Conservation (phyloP, 2,797 vertebrate species). For the Anguilla pacifica region DNA sequence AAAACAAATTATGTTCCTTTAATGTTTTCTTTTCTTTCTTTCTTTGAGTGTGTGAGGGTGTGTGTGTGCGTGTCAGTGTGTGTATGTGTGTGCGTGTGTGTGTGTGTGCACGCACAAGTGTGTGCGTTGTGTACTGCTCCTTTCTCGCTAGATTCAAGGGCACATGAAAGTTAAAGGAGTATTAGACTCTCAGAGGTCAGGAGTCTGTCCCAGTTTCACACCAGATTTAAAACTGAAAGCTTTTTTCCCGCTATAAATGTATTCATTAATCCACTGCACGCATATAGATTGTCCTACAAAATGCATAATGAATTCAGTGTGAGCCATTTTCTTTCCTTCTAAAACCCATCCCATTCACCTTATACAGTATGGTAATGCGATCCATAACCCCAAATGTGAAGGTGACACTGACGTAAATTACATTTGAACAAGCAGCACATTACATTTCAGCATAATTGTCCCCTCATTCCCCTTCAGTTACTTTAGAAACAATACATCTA, state of each 20-base stretch:
- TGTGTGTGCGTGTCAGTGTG: not conserved
- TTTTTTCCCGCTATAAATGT: not conserved
- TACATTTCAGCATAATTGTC: not conserved
- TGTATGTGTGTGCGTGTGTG: not conserved
- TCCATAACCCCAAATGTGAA: not conserved
- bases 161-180: not conserved
- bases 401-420: not conserved
- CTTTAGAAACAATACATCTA: not conserved
- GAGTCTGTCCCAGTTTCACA: not conserved
- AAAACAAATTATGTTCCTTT: constrained; percentile 13
- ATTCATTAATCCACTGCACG: not conserved
- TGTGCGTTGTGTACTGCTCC: not conserved
- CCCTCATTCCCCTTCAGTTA: not conserved
- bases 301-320: not conserved
- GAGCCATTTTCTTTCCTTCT: not conserved
- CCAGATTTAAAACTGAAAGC: not conserved
- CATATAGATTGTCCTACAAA: not conserved
- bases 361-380: not conserved
- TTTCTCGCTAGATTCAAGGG: not conserved
- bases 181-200: not conserved
- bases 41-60: not conserved
- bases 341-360: not conserved
- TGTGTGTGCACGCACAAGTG: not conserved
- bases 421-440: not conserved
- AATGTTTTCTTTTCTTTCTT: not conserved